Evolutionary conservation across 2,797 vertebrate genomes (phyloP).

Genomic region (Poeciliopsis paucimaculata): DNA sequence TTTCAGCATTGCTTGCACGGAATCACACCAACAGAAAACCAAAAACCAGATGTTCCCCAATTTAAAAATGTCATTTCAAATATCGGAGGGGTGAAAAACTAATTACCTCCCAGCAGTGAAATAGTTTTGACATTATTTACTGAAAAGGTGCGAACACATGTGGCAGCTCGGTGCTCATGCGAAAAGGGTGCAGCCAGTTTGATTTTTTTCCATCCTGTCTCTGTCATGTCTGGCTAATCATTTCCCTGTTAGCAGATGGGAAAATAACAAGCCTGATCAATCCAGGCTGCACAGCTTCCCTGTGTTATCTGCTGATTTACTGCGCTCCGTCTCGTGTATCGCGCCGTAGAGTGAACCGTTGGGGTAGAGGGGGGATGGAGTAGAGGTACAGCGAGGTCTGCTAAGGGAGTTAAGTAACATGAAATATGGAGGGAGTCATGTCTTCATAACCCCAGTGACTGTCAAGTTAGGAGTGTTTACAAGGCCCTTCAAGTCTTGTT

Average conservation of each 20-base stretch:
- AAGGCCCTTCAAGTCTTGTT: slow-evolving; percentile 31
- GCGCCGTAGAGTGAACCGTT: slow-evolving; percentile 61
- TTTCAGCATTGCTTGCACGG: slow-evolving; percentile 16
- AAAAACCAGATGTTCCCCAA: background rate
- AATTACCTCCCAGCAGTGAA: background rate
- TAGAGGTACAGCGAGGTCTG: slow-evolving; percentile 38
- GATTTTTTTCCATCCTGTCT: slow-evolving; percentile 59
- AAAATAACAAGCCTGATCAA: slow-evolving; percentile 74
- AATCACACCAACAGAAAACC: background rate
- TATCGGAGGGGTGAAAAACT: background rate
- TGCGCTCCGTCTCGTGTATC: slow-evolving; percentile 66
- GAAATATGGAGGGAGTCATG: slow-evolving; percentile 33
- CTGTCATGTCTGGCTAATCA: slow-evolving; percentile 72
- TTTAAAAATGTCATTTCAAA: background rate
- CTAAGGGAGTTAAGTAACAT: slow-evolving; percentile 34
- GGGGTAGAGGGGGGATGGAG: slow-evolving; percentile 27
- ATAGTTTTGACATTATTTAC: background rate
- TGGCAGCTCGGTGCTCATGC: slow-evolving; percentile 6
- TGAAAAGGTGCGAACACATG: background rate
- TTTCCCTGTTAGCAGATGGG: slow-evolving; percentile 73
- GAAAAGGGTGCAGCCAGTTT: slow-evolving; percentile 23
- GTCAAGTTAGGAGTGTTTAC: slow-evolving; percentile 47
- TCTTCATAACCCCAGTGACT: slow-evolving; percentile 36
- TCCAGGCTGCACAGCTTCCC: slow-evolving; percentile 66
- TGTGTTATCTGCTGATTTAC: slow-evolving; percentile 72